A percentile compares a stretch with the other conserved stretches of the same genome.
phyloP scores from a whole-genome alignment of 2,888 invertebrate genomes.

The Microdon myrmicae region DNA sequence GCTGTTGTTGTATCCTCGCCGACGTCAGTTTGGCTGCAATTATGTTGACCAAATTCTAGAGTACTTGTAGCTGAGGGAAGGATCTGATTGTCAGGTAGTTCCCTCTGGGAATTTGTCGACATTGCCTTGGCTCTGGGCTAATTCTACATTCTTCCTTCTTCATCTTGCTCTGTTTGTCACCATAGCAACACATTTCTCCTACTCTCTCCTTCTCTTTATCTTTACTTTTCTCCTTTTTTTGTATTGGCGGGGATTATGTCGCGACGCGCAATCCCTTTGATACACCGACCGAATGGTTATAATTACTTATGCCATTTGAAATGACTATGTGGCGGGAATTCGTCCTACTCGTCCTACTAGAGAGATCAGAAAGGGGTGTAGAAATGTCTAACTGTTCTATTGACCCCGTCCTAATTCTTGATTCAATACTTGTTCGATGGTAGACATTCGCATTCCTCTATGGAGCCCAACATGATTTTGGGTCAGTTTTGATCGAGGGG shows the following conservation, averaged over 20 bases:
- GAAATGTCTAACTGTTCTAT: slow-evolving; percentile 51
- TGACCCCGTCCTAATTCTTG: slow-evolving; percentile 42
- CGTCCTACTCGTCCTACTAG: slow-evolving; percentile 9
- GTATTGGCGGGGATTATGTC: no score
- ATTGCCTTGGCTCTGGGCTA: no score
- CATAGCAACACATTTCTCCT: no score
- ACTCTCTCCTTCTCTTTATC: no score
- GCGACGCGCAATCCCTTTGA: slow-evolving; percentile 30
- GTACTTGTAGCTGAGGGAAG: slow-evolving; percentile 15
- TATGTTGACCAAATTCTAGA: slow-evolving; percentile 32
- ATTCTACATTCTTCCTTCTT: no score
- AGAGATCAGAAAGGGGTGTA: slow-evolving; percentile 41
- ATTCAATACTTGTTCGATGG: slow-evolving; percentile 50
- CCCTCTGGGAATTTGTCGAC: slow-evolving; percentile 35
- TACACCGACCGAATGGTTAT: slow-evolving; percentile 35
- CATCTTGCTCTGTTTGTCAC: no score
- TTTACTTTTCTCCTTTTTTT: no score
- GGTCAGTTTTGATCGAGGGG: slow-evolving; percentile 39
- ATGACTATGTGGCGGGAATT: slow-evolving; percentile 31
- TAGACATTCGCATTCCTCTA: no score
- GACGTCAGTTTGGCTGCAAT: no score
- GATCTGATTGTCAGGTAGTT: neutral
- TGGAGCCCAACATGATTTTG: no score
- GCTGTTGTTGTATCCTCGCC: neutral
- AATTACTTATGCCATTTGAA: slow-evolving; percentile 46